A percentile compares a stretch with the other conserved stretches of the same genome.
Conservation (phyloP, 1,140 invertebrate species). For the Danaus plexippus region DNA sequence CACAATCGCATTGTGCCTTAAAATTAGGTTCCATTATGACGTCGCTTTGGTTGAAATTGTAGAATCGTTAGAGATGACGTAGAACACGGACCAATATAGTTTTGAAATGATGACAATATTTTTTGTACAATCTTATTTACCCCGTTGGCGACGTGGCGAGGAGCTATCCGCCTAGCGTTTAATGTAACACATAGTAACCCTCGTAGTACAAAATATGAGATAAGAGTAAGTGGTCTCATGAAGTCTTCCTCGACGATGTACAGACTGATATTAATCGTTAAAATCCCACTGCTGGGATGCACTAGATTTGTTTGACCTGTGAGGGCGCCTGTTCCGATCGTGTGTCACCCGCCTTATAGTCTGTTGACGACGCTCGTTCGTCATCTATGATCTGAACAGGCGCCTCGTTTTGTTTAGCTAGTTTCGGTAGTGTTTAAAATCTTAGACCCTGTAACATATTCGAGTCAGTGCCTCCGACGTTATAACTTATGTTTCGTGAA, state of each 20-base stretch:
- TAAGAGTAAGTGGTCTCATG: conserved; percentile 41
- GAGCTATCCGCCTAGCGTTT: conserved; percentile 14
- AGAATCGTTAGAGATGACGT: conserved; percentile 38
- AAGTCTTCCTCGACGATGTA: conserved; percentile 57
- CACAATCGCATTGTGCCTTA: conserved; percentile 66
- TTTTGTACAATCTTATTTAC: conserved; percentile 64
- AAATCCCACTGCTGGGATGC: conserved; percentile 63
- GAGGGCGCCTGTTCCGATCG: conserved; percentile 59
- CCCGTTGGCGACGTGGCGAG: conserved; percentile 35
- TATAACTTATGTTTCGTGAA: too few relatives aligned
- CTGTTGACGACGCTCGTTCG: conserved; percentile 8
- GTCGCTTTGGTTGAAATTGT: conserved; percentile 41
- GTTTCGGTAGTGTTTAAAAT: too few relatives aligned
- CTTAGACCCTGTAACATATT: conserved; percentile 1
- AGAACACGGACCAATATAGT: conserved; percentile 61
- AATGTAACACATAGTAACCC: conserved; percentile 26
- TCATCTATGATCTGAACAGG: conserved; percentile 41
- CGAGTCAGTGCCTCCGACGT: conserved; percentile 23
- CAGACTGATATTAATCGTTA: conserved; percentile 50
- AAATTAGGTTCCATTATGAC: conserved; percentile 34
- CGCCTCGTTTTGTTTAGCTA: conserved; percentile 29
- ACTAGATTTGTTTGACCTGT: conserved; percentile 55
- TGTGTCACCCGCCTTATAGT: conserved; percentile 20
- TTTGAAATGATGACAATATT: conserved; percentile 58
- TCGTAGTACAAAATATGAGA: conserved; percentile 61